Evolutionary conservation across 2,113 vertebrate genomes (phyloP).

Genomic region (Notothenia coriiceps): DNA sequence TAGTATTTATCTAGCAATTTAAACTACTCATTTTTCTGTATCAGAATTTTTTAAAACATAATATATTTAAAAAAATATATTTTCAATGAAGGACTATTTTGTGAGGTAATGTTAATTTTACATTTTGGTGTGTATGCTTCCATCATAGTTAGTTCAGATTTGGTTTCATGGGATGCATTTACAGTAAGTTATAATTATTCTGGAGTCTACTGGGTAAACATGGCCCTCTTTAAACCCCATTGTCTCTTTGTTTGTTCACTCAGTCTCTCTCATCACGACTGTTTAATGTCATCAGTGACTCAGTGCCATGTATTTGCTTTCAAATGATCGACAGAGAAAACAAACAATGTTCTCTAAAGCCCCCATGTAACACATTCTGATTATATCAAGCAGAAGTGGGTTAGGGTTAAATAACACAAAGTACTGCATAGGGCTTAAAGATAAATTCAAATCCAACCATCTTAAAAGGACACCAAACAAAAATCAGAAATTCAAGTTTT

Average conservation of each 20-base stretch:
- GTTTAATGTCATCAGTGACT: constrained; percentile 36
- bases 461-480: background rate
- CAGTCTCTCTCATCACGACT: background rate
- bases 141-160: background rate
- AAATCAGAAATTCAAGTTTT: no score
- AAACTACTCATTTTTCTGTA: no score
- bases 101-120: no score
- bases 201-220: no score
- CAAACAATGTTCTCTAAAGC: constrained; percentile 1
- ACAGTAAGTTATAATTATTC: background rate
- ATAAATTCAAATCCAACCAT: constrained; percentile 32
- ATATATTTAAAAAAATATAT: no score
- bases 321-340: constrained; percentile 5
- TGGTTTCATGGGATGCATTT: background rate
- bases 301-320: constrained; percentile 11
- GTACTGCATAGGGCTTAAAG: background rate
- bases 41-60: no score
- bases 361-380: background rate
- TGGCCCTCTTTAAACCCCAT: background rate
- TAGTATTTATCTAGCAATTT: no score
- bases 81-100: no score
- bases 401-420: background rate
- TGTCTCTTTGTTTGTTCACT: background rate
- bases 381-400: background rate
- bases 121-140: no score